Evolutionary conservation across 2,888 invertebrate genomes (phyloP), one percentile per base, ranked within the genome.

Genomic region (Eulithis testata): DNA sequence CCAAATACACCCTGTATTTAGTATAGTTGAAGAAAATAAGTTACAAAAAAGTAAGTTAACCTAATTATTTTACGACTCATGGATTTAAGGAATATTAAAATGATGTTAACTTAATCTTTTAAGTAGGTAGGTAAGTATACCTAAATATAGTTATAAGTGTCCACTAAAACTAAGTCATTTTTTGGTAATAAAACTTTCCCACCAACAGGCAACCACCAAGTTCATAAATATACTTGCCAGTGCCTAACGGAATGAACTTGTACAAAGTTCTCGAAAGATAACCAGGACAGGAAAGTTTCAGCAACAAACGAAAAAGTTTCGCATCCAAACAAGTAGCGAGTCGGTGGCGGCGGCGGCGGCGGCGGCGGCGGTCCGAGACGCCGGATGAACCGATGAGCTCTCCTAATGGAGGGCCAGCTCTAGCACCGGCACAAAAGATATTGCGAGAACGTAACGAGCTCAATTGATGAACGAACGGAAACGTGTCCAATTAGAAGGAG

Each of bases 401-500:
- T 70, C 74, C 75, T 73, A 73, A 77, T 75, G 76, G 82, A 78
- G 76, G 77, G 74, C 76, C 75, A 77, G 77, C 79, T 78, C 77
- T 73, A 77, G 79, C 79, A 73, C 71, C 70, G 73, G 76, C 82
- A 87, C 89, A 88, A 87, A 86, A 90, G 89, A 90, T 86, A 87
- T 85, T 82, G 86, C 82, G 82, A 82, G 82, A 81, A 81, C 87
- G 85, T 90, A 92, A 92, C 91, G 89, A 92, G 91, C 89, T 89
- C 91, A 91, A 92, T 91, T 91, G 91, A 91, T 86, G 91, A 90
- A 89, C 83, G 84, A 90, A 90, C 91, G 92, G 91, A 92, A 92
- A 92, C 91, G 90, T 90, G 91, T 90, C 91, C 92, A 92, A 92
- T 92, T 91, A 92, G 90, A 88, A 90, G 90, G 86, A 89, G 90